Evolutionary conservation across 2,797 vertebrate genomes (phyloP).

Genomic region (Phalloptychus januarius): DNA sequence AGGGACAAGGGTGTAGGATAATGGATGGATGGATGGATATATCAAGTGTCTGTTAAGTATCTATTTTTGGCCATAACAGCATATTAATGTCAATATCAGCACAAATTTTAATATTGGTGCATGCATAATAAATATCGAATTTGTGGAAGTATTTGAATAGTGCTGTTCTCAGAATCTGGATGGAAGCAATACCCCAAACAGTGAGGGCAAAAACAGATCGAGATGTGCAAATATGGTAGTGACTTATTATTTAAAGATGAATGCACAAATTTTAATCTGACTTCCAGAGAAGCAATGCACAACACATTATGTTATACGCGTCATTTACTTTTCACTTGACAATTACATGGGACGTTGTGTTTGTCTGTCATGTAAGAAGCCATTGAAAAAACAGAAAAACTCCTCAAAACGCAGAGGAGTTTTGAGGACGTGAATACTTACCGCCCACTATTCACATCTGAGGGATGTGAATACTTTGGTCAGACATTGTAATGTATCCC

Average conservation of each 20-base stretch:
- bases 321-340: background rate
- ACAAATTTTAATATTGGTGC: too few relatives aligned
- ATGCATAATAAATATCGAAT: background rate
- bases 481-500: background rate
- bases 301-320: background rate
- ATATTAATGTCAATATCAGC: too few relatives aligned
- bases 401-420: too few relatives aligned
- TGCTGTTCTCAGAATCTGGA: background rate
- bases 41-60: too few relatives aligned
- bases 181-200: background rate
- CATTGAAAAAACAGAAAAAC: background rate
- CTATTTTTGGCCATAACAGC: too few relatives aligned
- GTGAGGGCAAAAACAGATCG: background rate
- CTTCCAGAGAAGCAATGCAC: background rate
- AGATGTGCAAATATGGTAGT: background rate
- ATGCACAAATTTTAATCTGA: background rate
- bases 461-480: background rate
- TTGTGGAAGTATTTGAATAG: too few relatives aligned
- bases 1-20: too few relatives aligned
- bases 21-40: too few relatives aligned
- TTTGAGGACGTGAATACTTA: too few relatives aligned
- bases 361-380: background rate
- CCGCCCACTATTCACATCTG: too few relatives aligned
- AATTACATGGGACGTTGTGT: background rate
- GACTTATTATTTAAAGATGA: background rate